Conservation (phyloP, 1,140 invertebrate species). For the Sitobion miscanthi region DNA sequence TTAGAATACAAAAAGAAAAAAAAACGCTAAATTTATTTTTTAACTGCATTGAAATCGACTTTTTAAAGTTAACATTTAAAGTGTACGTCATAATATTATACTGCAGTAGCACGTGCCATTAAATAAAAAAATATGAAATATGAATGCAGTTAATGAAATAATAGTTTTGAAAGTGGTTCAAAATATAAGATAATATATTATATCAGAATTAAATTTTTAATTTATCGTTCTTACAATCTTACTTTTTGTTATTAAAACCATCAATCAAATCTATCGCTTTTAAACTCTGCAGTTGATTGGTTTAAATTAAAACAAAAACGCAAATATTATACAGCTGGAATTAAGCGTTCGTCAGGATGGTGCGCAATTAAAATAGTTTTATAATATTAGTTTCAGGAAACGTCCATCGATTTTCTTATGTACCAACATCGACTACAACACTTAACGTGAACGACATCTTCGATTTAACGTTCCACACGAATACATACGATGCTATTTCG, state of each 20-base stretch:
- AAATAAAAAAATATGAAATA: not conserved
- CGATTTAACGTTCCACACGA: not conserved
- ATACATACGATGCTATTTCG: not conserved
- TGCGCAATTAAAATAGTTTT: not conserved
- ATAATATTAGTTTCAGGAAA: constrained; percentile 25
- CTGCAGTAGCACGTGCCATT: not conserved
- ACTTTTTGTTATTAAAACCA: not conserved
- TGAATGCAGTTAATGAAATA: not conserved
- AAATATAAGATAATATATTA: not conserved
- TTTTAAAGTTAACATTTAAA: not conserved
- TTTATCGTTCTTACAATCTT: not conserved
- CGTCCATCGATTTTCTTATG: not conserved
- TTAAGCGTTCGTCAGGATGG: not conserved
- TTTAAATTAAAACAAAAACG: not conserved
- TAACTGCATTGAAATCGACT: not conserved
- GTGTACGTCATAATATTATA: not conserved
- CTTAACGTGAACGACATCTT: constrained; percentile 11
- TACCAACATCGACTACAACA: not conserved
- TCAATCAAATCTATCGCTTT: constrained; percentile 2
- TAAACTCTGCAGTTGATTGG: not conserved
- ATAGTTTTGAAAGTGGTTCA: not conserved
- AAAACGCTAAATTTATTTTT: too few relatives aligned
- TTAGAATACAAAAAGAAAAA: too few relatives aligned
- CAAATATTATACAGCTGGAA: not conserved
- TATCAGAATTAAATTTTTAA: not conserved